Percentiles rank a stretch among this genome's conserved stretches.
Conservation (phyloP, 2,888 invertebrate genomes). For the Crossocerus cetratus region DNA sequence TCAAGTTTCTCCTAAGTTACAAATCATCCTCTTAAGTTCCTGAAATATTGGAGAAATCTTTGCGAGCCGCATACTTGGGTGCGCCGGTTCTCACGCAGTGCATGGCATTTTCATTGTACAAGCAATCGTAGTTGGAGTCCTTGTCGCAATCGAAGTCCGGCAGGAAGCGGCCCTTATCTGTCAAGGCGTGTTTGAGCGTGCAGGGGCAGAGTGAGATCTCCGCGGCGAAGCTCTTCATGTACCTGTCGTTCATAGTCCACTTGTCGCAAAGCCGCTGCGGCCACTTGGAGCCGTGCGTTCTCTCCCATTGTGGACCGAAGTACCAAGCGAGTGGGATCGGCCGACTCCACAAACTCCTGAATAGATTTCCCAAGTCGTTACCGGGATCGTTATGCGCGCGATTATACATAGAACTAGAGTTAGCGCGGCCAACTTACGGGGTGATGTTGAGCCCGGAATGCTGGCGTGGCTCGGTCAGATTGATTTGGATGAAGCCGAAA, state of each 20-base stretch:
- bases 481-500: constrained; percentile 93
- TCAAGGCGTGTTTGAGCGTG: constrained; percentile 90
- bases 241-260: constrained; percentile 92
- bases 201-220: constrained; percentile 94
- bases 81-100: constrained; percentile 96
- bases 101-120: constrained; percentile 91
- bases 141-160: constrained; percentile 95
- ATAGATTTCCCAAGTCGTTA: background rate
- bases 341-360: constrained; percentile 89
- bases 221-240: constrained; percentile 89
- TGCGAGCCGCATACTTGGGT: constrained; percentile 83
- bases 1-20: background rate
- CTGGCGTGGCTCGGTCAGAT: constrained; percentile 87
- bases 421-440: constrained; percentile 81
- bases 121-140: constrained; percentile 92
- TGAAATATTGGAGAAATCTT: background rate
- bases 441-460: constrained; percentile 83
- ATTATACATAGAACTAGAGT: background rate
- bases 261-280: constrained; percentile 89
- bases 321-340: constrained; percentile 97
- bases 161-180: constrained; percentile 94
- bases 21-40: background rate
- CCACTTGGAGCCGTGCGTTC: constrained; percentile 89
- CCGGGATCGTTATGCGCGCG: background rate
- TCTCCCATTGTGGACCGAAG: constrained; percentile 92